Base-by-base conservation (phyloP, 2,888 invertebrate genomes). In the Cotesia congregata region DNA sequence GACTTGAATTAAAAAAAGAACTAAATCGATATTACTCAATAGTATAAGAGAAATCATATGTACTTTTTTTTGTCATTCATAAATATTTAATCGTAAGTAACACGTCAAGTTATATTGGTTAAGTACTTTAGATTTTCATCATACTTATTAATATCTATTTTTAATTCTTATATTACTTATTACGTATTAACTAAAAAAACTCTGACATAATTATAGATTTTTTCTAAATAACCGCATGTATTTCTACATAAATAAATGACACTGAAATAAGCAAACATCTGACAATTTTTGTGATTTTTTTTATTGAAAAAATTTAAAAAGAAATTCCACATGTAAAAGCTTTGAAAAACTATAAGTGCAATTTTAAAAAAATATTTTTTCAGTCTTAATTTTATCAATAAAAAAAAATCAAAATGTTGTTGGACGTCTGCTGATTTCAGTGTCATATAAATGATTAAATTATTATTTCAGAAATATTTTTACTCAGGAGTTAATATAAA, bases 71-170 rank as follows among this genome's bases (percentile, higher is more conserved):
- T 2, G 1, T 6, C 30, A 59, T 41, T 40, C 17, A 20, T 20
- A 17, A 59, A 40, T 7, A 67, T 67, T 67, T 67, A 20, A 12
- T 12, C 15, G 67, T 38, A 7, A 67, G 67, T 67, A 39, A 67
- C 41, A 71, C 38, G 38, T 61, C n/a, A 39, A 38, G n/a, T 30
- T 39, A 15, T n/a, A 3, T 72, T 72, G 71, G 71, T 62, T 62
- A 72, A 7, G 30, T 69, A 6, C 15, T 20, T 4, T 6, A 15
- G 9, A 72, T 30, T 30, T 30, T 30, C 3, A 30, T 30, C 39
- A 12, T 20, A 12, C 12, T n/a, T 39, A 39, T 40, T 5, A 9
- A 62, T 9, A 38, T 62, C 62, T 72, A 72, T 72, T 72, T 62
- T 62, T 62, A 62, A 30, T 17, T 6, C 17, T 5, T 15, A 62